These are phyloP conservation scores for Sturnus vulgaris DNA, from an alignment of 2,113 vertebrate species.

Conservation along the genomic window DNA sequence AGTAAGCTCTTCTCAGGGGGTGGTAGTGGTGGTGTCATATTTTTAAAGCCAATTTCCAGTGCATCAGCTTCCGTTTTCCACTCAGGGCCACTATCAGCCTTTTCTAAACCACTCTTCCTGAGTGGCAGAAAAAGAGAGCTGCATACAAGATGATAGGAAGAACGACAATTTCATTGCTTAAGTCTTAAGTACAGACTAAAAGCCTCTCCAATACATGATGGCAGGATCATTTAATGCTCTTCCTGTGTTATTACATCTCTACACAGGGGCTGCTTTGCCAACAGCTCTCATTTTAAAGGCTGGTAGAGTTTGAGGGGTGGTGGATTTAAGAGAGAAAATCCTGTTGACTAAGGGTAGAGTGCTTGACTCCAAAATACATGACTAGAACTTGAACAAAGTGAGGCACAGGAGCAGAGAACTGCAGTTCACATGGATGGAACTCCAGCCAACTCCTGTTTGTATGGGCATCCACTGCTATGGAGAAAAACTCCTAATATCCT, in stretches of 20 bases:
- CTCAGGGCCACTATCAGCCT: neutral
- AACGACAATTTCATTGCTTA: neutral
- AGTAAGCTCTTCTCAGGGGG: neutral
- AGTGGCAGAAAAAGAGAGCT: neutral
- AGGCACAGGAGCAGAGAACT: neutral
- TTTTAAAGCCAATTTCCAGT: neutral
- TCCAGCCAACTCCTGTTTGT: conserved; percentile 41
- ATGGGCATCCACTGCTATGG: conserved; percentile 48
- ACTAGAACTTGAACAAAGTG: neutral
- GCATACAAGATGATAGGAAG: neutral
- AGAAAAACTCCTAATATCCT: conserved; percentile 60
- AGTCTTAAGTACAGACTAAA: neutral
- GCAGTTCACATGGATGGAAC: neutral
- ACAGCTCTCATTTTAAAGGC: neutral
- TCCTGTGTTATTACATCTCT: neutral
- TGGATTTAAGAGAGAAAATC: neutral
- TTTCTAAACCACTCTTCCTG: neutral
- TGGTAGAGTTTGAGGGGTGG: neutral
- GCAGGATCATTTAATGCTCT: neutral
- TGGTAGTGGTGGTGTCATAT: neutral
- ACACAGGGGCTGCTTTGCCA: neutral
- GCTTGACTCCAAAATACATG: neutral
- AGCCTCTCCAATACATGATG: neutral
- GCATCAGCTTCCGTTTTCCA: conserved; percentile 3
- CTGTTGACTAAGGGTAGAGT: neutral